Evolutionary conservation across 2,113 vertebrate genomes (phyloP), one percentile per base, ranked within the genome.

Genomic region (Genyomyrus donnyi): DNA sequence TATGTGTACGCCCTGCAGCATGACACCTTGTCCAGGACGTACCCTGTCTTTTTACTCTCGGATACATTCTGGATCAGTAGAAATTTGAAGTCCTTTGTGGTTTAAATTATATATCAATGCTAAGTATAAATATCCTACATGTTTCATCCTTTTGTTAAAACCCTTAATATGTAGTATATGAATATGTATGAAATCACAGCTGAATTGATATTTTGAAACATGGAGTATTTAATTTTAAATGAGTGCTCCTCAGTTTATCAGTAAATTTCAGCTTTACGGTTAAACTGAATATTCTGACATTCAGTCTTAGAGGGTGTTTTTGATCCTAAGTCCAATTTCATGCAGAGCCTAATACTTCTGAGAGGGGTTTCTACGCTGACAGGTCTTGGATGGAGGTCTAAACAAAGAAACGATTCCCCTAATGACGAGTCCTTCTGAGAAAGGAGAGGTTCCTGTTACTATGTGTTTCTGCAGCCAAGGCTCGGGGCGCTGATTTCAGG

Each of bases 181-280:
- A 77, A 80, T 80, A 80, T 80, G 74, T 80, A 80, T 80, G 74
- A 35, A 80, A 39, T 80, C 74, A 80, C 74, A 42, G 74, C 35
- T 80, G 74, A 80, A 80, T 80, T 80, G 74, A 80, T 80, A 42
- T 42, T 77, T 42, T 80, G 74, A 80, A 80, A 42, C 74, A 80
- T 77, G 27, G 66, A 74, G 70, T 77, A 77, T 42, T 39, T 80
- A 7, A 80, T 80, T 42, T 39, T 39, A 80, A 80, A 42, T 19
- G 31, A 80, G 11, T 19, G 74, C 17, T 42, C 15, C 74, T 42
- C 31, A 80, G 31, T 80, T 80, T 80, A 35, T 39, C 35, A 80
- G 31, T 19, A 80, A 42, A 39, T 80, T 80, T 80, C 31, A 80
- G 74, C 74, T 80, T 80, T 80, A 80, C 74, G 35, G 74, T 80